Percentiles rank a stretch among this genome's conserved stretches.
phyloP scores from a whole-genome alignment of 2,888 invertebrate genomes.

The Drosophila diplacantha region DNA sequence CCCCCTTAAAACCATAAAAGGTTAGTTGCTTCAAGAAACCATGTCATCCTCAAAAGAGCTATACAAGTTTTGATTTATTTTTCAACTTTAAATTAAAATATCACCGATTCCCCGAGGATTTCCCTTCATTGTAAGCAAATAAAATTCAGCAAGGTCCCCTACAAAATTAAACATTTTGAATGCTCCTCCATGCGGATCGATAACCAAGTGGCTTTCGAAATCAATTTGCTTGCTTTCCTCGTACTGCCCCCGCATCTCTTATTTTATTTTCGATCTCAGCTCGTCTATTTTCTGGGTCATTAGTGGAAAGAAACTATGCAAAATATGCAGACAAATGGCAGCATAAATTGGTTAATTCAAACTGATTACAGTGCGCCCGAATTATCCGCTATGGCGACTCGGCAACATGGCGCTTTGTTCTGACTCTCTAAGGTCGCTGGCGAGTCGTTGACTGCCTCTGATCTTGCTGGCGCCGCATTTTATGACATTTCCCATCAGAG shows the following conservation, averaged over 20 bases:
- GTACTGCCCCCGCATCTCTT: background rate
- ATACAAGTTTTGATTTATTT: too few relatives aligned
- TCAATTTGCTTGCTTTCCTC: conserved; percentile 48
- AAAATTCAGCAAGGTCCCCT: background rate
- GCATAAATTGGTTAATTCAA: conserved; percentile 64
- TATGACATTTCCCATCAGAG: conserved; percentile 50
- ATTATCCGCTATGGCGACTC: conserved; percentile 41
- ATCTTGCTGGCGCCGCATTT: conserved; percentile 59
- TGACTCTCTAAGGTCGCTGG: conserved; percentile 45
- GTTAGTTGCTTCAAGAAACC: too few relatives aligned
- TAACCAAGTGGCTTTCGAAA: conserved; percentile 44
- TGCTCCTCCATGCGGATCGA: conserved; percentile 2
- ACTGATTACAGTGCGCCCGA: conserved; percentile 48
- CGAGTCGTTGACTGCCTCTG: conserved; percentile 39
- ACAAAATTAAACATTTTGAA: background rate
- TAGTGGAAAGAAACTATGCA: conserved; percentile 55
- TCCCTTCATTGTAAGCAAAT: background rate
- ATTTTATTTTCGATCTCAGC: conserved; percentile 17
- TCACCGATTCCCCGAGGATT: background rate
- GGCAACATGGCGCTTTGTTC: conserved; percentile 22
- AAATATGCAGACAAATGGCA: conserved; percentile 65
- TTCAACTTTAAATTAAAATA: too few relatives aligned
- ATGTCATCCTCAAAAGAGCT: too few relatives aligned
- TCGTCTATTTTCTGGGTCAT: conserved; percentile 63
- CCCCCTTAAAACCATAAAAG: too few relatives aligned